Conservation (phyloP, 2,888 invertebrate species). For the Subacronicta megacephala region DNA sequence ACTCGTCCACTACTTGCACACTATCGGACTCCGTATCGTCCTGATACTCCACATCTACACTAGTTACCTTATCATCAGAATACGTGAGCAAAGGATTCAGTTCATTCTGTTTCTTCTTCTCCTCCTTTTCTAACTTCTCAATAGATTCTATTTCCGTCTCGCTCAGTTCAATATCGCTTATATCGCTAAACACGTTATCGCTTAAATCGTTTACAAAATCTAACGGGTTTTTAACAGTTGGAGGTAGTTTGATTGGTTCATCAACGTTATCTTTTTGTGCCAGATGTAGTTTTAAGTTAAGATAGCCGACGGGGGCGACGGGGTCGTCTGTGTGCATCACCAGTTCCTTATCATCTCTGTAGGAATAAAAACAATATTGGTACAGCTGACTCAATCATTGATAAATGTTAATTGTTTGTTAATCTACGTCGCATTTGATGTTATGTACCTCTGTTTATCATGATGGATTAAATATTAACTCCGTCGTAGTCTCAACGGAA, state of each 20-base stretch:
- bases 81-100: slow-evolving; percentile 81
- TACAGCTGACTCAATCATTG: slow-evolving; percentile 2
- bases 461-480: too few species aligned
- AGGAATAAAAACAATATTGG: slow-evolving; percentile 55
- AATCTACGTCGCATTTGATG: background rate
- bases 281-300: slow-evolving; percentile 96
- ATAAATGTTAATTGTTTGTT: slow-evolving; percentile 10
- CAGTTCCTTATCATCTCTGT: slow-evolving; percentile 95
- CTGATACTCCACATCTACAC: slow-evolving; percentile 67
- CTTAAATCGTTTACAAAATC: slow-evolving; percentile 91
- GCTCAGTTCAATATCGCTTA: slow-evolving; percentile 91
- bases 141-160: slow-evolving; percentile 91
- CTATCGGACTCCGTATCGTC: slow-evolving; percentile 74
- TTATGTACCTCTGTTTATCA: background rate
- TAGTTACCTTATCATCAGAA: slow-evolving; percentile 69
- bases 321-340: slow-evolving; percentile 97
- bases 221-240: slow-evolving; percentile 88
- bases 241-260: slow-evolving; percentile 78
- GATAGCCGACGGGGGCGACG: slow-evolving; percentile 98
- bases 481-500: too few species aligned
- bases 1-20: slow-evolving; percentile 68
- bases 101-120: slow-evolving; percentile 81
- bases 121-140: slow-evolving; percentile 86
- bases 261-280: slow-evolving; percentile 90
- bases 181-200: slow-evolving; percentile 91